phyloP scores from a whole-genome alignment of 2,797 vertebrate genomes.

The Macropus fuliginosus region DNA sequence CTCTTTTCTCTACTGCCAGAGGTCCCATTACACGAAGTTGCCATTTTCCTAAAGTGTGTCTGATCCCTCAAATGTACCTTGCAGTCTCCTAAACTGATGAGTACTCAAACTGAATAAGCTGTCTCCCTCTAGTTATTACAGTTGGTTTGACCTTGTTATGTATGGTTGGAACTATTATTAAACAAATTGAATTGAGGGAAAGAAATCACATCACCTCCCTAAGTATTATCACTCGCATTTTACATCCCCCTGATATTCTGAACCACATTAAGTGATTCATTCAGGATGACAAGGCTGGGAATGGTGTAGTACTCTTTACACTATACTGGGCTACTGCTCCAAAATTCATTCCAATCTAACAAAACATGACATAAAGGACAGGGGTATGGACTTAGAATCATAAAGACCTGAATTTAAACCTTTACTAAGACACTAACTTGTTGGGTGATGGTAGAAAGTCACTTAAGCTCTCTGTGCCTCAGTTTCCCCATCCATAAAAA shows the following conservation, averaged over 20 bases:
- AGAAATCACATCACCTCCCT: background rate
- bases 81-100: background rate
- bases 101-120: background rate
- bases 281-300: background rate
- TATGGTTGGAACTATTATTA: background rate
- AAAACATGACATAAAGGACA: background rate
- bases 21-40: background rate
- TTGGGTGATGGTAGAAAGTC: background rate
- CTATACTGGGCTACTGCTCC: background rate
- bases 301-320: background rate
- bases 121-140: background rate
- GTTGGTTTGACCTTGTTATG: background rate
- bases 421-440: background rate
- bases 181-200: background rate
- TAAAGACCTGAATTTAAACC: background rate
- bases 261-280: background rate
- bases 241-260: background rate
- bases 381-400: background rate
- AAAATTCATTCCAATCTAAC: background rate
- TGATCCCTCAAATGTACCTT: background rate
- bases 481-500: background rate
- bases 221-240: background rate
- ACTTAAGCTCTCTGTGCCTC: conserved; percentile 14
- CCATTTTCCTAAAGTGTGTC: background rate
- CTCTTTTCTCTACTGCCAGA: background rate